These are phyloP conservation scores for Pammene fasciana DNA, from an alignment of 2,888 invertebrate genomes.

Conservation along the genomic window DNA sequence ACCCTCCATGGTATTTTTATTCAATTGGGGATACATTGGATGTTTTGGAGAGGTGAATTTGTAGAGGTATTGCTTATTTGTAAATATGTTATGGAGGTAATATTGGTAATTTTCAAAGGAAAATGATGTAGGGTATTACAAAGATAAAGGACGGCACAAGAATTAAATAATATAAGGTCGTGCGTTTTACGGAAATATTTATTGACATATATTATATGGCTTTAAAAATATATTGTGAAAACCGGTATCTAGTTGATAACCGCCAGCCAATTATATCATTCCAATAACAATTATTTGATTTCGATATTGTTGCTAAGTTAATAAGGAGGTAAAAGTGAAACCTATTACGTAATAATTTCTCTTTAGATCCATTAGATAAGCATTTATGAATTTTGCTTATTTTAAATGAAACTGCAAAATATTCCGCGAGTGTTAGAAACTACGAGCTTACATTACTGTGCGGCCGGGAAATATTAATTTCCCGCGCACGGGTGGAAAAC, in stretches of 20 bases:
- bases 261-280: no score
- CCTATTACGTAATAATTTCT: no score
- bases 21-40: conserved; percentile 35
- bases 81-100: conserved; percentile 17
- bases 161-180: neutral
- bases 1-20: conserved; percentile 33
- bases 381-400: no score
- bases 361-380: no score
- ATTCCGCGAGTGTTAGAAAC: conserved; percentile 10
- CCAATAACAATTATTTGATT: no score
- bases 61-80: conserved; percentile 22
- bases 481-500: conserved; percentile 22
- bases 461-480: conserved; percentile 37
- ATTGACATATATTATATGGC: no score
- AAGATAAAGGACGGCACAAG: neutral
- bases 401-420: neutral
- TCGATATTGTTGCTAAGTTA: no score
- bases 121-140: neutral
- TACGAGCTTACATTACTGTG: conserved; percentile 13
- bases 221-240: no score
- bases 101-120: conserved; percentile 7
- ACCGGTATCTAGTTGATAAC: no score
- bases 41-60: conserved; percentile 25
- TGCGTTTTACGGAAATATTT: neutral
- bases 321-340: no score